Evolutionary conservation across 2,797 vertebrate species (phyloP), one percentile per base, ranked within the genome.

Genomic region (Ispidina lecontei): DNA sequence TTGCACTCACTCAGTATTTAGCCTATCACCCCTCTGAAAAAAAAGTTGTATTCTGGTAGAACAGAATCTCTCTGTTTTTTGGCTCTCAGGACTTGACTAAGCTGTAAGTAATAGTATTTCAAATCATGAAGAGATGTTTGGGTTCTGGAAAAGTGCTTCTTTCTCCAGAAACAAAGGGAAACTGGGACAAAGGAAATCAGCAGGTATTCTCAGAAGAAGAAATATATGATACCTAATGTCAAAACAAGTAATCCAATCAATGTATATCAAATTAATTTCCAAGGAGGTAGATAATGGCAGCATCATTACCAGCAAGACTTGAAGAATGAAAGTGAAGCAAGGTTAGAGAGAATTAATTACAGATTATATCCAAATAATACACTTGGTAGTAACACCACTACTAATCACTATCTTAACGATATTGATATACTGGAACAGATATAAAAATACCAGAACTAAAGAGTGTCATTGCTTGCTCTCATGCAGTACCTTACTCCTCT

Each of bases 301-400:
- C 26, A 8, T 26, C 3, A 7, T 46, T 78, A 73, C 5, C 0
- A 2, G 11, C n/a, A 60, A 59, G 29, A 25, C 1, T 2, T 64
- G n/a, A 73, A 58, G 19, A 9, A 7, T 83, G 29, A 87, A 47
- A 4, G 1, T 33, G 70, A 89, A 71, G 7, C 17, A 55, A 81
- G 29, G 15, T 52, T 78, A 69, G 12, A 2, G 18, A 67, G 17
- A 86, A 56, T 35, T 56, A 77, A 39, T 58, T 79, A 23, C 21
- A 54, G 41, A 31, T 20, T 43, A 4, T 46, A 49, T 4, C 22
- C 16, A n/a, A 65, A 8, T 35, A 29, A 64, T 19, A n/a, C 28
- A 18, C 12, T 47, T 76, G 15, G 12, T 7, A 12, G 14, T 47
- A 83, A 35, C 4, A 58, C 1, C 13, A 28, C 8, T 14, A 51